A percentile compares a stretch with the other conserved stretches of the same genome.
phyloP scores from a whole-genome alignment of 1,140 invertebrate genomes.

The Drosophila obscura region DNA sequence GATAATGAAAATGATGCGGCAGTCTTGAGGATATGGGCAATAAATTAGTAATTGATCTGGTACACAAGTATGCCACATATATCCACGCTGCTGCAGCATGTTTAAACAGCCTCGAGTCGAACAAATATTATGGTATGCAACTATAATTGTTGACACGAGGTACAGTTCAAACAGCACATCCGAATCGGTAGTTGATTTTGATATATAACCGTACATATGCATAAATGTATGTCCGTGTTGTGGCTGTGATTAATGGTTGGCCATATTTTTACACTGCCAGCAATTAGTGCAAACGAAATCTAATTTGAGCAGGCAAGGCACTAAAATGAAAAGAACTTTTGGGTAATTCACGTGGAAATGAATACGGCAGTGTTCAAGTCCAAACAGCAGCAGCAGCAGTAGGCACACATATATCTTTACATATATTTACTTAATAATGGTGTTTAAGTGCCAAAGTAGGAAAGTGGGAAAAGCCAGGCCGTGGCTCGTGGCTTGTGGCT shows the following conservation, averaged over 20 bases:
- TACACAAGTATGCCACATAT: neutral
- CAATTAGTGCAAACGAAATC: constrained; percentile 75
- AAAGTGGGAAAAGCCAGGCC: neutral
- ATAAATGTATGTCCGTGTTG: constrained; percentile 6
- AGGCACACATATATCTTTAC: constrained; percentile 1
- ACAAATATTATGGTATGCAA: constrained; percentile 65
- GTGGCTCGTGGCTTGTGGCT: neutral
- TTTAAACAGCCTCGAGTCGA: constrained; percentile 25
- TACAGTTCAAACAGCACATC: constrained; percentile 62
- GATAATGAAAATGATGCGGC: constrained; percentile 9
- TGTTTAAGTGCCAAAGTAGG: constrained; percentile 55
- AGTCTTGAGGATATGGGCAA: constrained; percentile 2
- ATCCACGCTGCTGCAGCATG: constrained; percentile 11
- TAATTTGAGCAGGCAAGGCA: constrained; percentile 63
- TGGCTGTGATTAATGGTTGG: constrained; percentile 65
- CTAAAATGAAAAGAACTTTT: constrained; percentile 36
- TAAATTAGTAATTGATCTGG: constrained; percentile 39
- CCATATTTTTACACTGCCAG: constrained; percentile 71
- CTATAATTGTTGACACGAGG: constrained; percentile 69
- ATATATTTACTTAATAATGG: constrained; percentile 69
- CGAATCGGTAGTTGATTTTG: constrained; percentile 6
- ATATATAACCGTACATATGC: neutral
- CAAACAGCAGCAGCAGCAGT: neutral
- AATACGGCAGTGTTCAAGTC: too few relatives aligned
- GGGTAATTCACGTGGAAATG: constrained; percentile 33